Evolutionary conservation across 2,797 vertebrate genomes (phyloP).

Genomic region (Amblyraja radiata): DNA sequence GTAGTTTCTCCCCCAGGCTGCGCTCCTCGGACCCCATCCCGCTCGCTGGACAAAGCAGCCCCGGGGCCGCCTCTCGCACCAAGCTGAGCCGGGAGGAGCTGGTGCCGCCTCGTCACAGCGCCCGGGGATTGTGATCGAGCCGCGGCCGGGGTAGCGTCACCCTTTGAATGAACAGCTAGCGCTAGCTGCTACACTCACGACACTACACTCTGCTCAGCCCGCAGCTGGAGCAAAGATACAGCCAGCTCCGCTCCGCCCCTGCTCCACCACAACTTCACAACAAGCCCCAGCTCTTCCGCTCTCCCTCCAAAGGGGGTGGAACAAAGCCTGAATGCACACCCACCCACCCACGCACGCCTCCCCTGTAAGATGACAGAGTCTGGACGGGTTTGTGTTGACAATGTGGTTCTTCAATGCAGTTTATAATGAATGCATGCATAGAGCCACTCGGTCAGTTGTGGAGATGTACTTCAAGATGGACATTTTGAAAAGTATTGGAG

Average conservation of each 20-base stretch:
- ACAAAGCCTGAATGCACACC: too few relatives aligned
- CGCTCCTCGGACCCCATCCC: slow-evolving; percentile 2
- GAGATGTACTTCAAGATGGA: too few relatives aligned
- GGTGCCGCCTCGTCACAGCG: neutral
- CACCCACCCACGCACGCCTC: too few relatives aligned
- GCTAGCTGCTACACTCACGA: neutral
- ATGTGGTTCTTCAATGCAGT: too few relatives aligned
- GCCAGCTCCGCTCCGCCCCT: neutral
- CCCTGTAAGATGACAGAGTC: too few relatives aligned
- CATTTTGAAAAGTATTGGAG: too few relatives aligned
- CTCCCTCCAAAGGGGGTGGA: neutral
- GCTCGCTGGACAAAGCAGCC: neutral
- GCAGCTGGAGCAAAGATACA: neutral
- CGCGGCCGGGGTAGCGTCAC: neutral
- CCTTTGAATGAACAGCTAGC: neutral
- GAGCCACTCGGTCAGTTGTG: too few relatives aligned
- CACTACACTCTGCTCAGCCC: neutral
- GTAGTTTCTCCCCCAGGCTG: neutral
- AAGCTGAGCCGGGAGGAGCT: neutral
- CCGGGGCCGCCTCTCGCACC: neutral
- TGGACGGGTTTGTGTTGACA: too few relatives aligned
- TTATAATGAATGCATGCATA: too few relatives aligned
- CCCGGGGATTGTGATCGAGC: slow-evolving; percentile 27
- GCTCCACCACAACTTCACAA: neutral
- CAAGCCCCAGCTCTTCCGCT: too few relatives aligned